Conservation (phyloP, 2,797 vertebrate genomes). For the Premnoplex brunnescens region DNA sequence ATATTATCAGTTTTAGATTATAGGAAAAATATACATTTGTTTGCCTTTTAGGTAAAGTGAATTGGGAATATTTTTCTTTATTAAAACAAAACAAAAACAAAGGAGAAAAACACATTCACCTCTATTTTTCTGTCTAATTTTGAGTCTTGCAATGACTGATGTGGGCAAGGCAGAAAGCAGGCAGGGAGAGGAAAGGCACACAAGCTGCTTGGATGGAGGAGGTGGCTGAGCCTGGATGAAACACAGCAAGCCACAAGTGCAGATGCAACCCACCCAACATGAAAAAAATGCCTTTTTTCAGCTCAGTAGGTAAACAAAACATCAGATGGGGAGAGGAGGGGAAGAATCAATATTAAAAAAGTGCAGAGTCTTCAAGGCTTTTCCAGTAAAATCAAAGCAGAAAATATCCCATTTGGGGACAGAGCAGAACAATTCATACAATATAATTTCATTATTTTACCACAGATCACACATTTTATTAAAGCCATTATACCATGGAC, state of each 20-base stretch:
- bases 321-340: rapidly evolving
- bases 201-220: not conserved
- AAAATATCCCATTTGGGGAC: not conserved
- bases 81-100: not conserved
- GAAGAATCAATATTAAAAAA: not conserved
- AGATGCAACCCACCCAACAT: not conserved
- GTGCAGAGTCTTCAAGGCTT: not conserved
- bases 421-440: not conserved
- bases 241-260: not conserved
- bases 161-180: not conserved
- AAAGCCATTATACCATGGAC: not conserved
- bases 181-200: not conserved
- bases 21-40: not conserved
- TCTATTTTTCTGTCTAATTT: not conserved
- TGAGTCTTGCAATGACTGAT: not conserved
- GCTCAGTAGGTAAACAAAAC: not conserved
- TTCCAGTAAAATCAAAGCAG: not conserved
- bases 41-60: not conserved
- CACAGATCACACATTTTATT: not conserved
- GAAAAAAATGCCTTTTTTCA: not conserved
- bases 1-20: not conserved
- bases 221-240: not conserved
- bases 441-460: not conserved
- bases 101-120: not conserved
- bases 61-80: not conserved